Percentiles rank a stretch among this genome's conserved stretches.
phyloP scores from a whole-genome alignment of 2,113 vertebrate genomes.

The Caranx melampygus region DNA sequence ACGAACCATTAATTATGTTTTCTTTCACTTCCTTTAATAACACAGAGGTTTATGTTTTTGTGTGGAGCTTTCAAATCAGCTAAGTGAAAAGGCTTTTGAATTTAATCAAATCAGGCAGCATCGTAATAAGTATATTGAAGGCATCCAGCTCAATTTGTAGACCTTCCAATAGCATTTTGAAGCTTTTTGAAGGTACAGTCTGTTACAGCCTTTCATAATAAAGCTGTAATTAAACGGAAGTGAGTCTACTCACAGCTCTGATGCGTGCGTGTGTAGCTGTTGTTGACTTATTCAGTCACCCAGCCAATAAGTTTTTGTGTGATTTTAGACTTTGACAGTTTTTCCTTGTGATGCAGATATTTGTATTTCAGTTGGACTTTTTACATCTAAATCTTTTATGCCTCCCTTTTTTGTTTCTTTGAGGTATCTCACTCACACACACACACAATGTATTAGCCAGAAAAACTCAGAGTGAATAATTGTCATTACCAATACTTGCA shows the following conservation, averaged over 20 bases:
- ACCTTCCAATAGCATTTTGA: constrained; percentile 11
- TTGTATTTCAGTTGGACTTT: not conserved
- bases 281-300: not conserved
- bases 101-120: constrained; percentile 53
- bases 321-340: not conserved
- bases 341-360: not conserved
- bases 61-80: constrained; percentile 55
- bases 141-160: not conserved
- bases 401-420: not conserved
- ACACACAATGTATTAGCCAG: constrained; percentile 8
- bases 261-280: not conserved
- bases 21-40: constrained; percentile 60
- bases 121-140: constrained; percentile 51
- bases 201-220: not conserved
- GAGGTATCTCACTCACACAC: not conserved
- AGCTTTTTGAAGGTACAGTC: constrained; percentile 18
- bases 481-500: not conserved
- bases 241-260: not conserved
- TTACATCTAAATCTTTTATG: not conserved
- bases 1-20: constrained; percentile 62
- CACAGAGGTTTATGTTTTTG: constrained; percentile 54
- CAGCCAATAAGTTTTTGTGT: not conserved
- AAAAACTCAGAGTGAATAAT: not conserved
- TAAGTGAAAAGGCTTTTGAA: constrained; percentile 45
- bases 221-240: not conserved